Conservation (phyloP, 2,888 invertebrate species). For the Tinea semifulvella region DNA sequence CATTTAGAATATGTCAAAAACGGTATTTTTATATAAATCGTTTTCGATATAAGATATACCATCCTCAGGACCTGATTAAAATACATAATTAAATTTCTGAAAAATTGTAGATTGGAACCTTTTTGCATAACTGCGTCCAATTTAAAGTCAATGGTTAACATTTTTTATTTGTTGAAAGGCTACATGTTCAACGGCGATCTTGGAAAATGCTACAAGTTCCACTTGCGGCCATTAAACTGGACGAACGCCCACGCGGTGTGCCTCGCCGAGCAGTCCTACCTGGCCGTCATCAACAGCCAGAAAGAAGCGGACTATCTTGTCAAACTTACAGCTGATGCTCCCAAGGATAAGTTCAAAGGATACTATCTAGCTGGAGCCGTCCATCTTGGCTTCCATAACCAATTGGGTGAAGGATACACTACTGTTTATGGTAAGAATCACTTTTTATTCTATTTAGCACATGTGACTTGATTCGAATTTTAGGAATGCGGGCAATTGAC, state of each 20-base stretch:
- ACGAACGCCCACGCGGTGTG: conserved; percentile 36
- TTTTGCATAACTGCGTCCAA: too few relatives aligned
- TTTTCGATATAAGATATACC: too few relatives aligned
- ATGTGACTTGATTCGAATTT: too few relatives aligned
- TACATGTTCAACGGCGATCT: conserved; percentile 30
- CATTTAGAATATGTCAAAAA: too few relatives aligned
- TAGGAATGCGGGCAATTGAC: too few relatives aligned
- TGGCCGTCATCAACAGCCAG: conserved; percentile 38
- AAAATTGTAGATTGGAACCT: too few relatives aligned
- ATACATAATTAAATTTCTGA: too few relatives aligned
- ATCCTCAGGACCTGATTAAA: too few relatives aligned
- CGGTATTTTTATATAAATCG: too few relatives aligned
- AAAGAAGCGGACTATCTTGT: conserved; percentile 31
- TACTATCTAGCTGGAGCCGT: background rate
- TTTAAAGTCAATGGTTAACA: too few relatives aligned
- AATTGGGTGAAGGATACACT: conserved; percentile 11
- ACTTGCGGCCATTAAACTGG: conserved; percentile 38
- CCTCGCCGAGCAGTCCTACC: conserved; percentile 35
- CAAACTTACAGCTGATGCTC: conserved; percentile 16
- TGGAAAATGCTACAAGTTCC: conserved; percentile 45
- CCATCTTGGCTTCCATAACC: conserved; percentile 16
- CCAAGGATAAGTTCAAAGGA: conserved; percentile 13
- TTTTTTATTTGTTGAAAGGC: conserved; percentile 29
- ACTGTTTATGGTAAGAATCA: conserved; percentile 14
- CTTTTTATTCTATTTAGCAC: background rate